Base-by-base conservation (phyloP, 2,113 vertebrate species). In the Andinoacara biseriatus region DNA sequence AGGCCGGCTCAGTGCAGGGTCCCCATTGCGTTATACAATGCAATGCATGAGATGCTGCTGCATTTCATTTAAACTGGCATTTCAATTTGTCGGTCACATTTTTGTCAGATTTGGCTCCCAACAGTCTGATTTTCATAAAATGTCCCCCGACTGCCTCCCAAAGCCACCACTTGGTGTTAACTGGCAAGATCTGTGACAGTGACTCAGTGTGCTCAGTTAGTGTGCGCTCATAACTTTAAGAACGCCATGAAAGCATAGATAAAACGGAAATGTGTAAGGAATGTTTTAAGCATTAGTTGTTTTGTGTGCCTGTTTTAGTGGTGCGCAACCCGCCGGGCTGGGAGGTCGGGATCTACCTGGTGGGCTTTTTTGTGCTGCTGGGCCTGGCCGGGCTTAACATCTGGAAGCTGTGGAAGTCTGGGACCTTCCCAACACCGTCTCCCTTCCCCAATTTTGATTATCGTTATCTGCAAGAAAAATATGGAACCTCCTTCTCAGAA, bases 391-490 rank as follows among this genome's bases (percentile, higher is more conserved):
- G 96, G 2, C 65, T 98, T 87, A 99, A 97, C 93, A 96, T 99
- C 81, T 99, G 98, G 98, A 99, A 96, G 89, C 93, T 99, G 38
- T 99, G 97, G 97, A 97, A 96, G 20, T 99, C 98, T 0, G 98
- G 98, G 13, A 95, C 94, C 63, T 99, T 98, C 91, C 97, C 98
- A 0, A 94, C 96, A 0, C 98, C 98, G 1, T 99, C 98, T 1
- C 98, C 98, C 0, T 99, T 98, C 91, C 98, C 98, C 3, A 99
- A 99, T 94, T 99, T 99, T 6, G 97, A 99, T 94, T 98, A 98
- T 91, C 95, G 97, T 3, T 99, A 99, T 90, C 97, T 99, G 62
- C 96, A 98, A 93, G 96, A 97, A 75, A 99, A 99, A 90, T 99
- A 99, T 26, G 98, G 98, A 15, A 96, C 93, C 3, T 96, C 95